phyloP scores from a whole-genome alignment of 2,797 vertebrate species.

The Setipinna tenuifilis region DNA sequence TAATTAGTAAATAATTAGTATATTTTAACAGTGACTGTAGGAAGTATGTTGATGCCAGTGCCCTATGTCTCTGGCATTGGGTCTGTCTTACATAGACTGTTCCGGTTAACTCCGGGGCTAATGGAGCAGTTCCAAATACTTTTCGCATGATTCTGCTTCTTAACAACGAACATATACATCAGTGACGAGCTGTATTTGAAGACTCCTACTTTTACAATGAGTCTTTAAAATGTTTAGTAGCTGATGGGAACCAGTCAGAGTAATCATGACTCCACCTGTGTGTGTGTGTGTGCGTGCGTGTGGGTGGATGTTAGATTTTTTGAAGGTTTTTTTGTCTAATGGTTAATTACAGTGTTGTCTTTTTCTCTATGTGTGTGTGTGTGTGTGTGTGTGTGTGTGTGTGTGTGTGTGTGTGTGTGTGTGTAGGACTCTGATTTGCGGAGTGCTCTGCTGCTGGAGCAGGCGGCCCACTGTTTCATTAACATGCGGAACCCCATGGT shows the following conservation, averaged over 20 bases:
- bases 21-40: too few relatives aligned
- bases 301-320: background rate
- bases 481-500: conserved; percentile 98
- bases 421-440: conserved; percentile 94
- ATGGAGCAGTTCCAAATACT: too few relatives aligned
- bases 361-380: background rate
- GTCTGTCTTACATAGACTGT: too few relatives aligned
- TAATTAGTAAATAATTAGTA: too few relatives aligned
- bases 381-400: conserved; percentile 26
- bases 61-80: too few relatives aligned
- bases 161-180: too few relatives aligned
- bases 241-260: background rate
- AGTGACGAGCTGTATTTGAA: too few relatives aligned
- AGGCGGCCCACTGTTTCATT: conserved; percentile 96
- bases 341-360: background rate
- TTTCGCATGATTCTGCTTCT: too few relatives aligned
- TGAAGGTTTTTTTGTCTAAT: background rate
- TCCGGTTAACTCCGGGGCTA: too few relatives aligned
- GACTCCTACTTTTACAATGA: background rate
- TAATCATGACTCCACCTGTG: background rate
- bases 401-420: background rate
- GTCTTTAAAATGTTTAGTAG: background rate
- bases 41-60: too few relatives aligned
- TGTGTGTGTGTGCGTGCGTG: background rate
- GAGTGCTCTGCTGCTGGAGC: conserved; percentile 93